Conservation (phyloP, 2,113 vertebrate genomes). For the Panurus biarmicus region DNA sequence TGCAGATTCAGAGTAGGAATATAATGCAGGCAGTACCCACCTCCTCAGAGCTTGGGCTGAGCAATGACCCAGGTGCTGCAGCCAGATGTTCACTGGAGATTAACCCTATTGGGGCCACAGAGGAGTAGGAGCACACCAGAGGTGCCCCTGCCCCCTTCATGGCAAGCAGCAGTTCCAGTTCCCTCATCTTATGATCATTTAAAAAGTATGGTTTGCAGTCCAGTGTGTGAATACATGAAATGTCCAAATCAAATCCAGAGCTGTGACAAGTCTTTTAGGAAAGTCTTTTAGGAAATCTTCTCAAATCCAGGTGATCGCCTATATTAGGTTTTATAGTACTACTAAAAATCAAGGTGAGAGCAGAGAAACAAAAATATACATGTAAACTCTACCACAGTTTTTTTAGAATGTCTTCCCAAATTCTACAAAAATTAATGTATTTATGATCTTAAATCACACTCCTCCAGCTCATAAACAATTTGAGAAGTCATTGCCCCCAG, state of each 20-base stretch:
- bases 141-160: not conserved
- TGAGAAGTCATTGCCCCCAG: not conserved
- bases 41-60: not conserved
- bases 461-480: not conserved
- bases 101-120: fast-evolving
- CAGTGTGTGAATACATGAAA: not conserved
- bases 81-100: not conserved
- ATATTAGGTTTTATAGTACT: not conserved
- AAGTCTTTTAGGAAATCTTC: not conserved
- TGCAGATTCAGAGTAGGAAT: not conserved
- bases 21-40: not conserved
- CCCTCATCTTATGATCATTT: not conserved
- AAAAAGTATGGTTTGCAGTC: not conserved
- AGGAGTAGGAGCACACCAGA: not conserved
- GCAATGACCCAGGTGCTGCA: not conserved
- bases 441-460: not conserved
- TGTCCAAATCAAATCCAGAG: not conserved
- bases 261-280: not conserved
- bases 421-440: not conserved
- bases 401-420: not conserved
- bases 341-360: not conserved
- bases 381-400: not conserved
- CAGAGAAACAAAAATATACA: not conserved
- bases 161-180: not conserved
- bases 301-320: not conserved